Conservation (phyloP, 2,797 vertebrate species). For the Aplochiton taeniatus region DNA sequence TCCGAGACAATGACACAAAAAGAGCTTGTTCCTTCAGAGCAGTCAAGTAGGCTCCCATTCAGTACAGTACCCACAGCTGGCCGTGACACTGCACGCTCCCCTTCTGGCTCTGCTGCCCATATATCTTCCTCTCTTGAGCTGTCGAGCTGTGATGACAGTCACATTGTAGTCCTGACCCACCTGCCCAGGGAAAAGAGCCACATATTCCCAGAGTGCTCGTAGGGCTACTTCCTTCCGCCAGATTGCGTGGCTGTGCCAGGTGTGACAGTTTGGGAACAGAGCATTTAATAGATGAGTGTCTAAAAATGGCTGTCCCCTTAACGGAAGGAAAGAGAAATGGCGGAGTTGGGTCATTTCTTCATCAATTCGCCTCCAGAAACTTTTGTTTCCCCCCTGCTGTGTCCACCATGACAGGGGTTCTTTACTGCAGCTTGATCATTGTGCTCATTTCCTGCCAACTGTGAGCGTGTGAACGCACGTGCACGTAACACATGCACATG, state of each 20-base stretch:
- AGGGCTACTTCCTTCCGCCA: constrained; percentile 43
- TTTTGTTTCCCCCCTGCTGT: neutral
- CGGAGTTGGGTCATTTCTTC: neutral
- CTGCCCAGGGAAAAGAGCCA: neutral
- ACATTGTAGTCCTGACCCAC: neutral
- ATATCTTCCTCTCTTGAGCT: neutral
- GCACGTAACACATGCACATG: no score
- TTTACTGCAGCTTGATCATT: neutral
- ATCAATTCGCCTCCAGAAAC: neutral
- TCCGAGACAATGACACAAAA: no score
- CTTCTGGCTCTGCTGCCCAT: neutral
- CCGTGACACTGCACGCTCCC: no score
- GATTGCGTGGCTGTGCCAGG: constrained; percentile 60
- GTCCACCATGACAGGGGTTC: neutral
- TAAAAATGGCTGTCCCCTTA: constrained; percentile 66
- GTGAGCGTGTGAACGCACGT: no score
- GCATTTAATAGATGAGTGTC: constrained; percentile 73
- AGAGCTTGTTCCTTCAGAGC: neutral
- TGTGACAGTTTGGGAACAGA: constrained; percentile 69
- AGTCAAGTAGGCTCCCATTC: neutral
- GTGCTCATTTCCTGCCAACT: no score
- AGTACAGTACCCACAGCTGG: neutral
- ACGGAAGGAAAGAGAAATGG: constrained; percentile 45
- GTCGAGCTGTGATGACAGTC: neutral
- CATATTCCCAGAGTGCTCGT: constrained; percentile 29